These are phyloP conservation scores for Agrochola lychnidis DNA, from an alignment of 2,888 invertebrate species.

Conservation along the genomic window DNA sequence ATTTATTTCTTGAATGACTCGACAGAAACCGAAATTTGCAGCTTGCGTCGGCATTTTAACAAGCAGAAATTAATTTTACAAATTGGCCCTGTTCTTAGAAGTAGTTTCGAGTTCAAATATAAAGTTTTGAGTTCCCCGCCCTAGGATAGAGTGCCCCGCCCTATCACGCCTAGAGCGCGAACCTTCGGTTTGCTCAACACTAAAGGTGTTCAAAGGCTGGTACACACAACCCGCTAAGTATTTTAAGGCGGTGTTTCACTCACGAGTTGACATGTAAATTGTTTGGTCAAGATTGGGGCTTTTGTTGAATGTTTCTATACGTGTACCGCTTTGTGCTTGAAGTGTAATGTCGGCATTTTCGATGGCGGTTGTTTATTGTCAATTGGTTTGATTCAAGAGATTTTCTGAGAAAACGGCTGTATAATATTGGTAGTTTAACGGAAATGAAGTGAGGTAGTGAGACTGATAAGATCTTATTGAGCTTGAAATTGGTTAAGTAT, in stretches of 20 bases:
- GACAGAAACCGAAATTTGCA: conserved; percentile 64
- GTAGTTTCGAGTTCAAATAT: conserved; percentile 74
- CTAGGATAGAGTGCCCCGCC: conserved; percentile 80
- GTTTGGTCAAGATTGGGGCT: conserved; percentile 79
- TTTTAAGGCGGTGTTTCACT: conserved; percentile 58
- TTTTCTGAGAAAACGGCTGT: conserved; percentile 34
- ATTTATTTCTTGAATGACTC: conserved; percentile 65
- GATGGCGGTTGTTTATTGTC: conserved; percentile 30
- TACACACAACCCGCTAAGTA: conserved; percentile 50
- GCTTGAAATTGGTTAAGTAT: not conserved
- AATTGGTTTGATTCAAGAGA: conserved; percentile 38
- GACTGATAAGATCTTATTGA: not conserved
- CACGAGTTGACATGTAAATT: conserved; percentile 77
- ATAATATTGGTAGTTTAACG: not conserved
- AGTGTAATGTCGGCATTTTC: conserved; percentile 58
- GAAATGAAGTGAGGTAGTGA: conserved; percentile 1
- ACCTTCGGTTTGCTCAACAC: conserved; percentile 41
- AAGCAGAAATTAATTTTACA: conserved; percentile 80
- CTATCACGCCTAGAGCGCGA: conserved; percentile 79
- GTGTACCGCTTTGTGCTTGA: conserved; percentile 49
- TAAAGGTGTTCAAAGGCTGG: conserved; percentile 53
- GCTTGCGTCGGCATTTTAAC: conserved; percentile 72
- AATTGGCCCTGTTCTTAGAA: conserved; percentile 81
- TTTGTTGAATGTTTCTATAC: conserved; percentile 68
- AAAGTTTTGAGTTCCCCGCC: conserved; percentile 75